Evolutionary conservation across 92 coral and sea anemone species (phyloP).

Genomic region (Palythoa grandis): DNA sequence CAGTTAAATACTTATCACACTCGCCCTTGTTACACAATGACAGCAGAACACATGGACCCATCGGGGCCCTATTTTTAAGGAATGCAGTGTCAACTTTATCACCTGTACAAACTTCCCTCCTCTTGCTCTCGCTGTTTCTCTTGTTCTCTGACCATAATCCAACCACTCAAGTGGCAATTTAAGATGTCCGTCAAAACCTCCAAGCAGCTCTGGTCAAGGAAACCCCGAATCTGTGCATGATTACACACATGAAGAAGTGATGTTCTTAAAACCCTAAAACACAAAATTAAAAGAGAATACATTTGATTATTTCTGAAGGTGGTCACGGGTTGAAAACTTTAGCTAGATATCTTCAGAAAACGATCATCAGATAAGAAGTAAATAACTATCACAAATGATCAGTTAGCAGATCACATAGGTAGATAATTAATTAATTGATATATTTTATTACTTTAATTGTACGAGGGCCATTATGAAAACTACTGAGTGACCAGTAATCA

Average conservation of each 20-base stretch:
- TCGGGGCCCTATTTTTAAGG: not conserved
- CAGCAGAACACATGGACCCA: no score
- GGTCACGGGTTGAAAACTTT: not conserved
- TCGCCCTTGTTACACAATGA: no score
- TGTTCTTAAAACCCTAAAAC: constrained; percentile 59
- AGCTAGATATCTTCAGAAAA: no score
- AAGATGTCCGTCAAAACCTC: constrained; percentile 52
- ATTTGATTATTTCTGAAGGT: not conserved
- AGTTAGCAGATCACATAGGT: no score
- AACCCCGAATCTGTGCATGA: constrained; percentile 66
- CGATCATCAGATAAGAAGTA: no score
- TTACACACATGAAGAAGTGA: constrained; percentile 67
- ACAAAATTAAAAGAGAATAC: not conserved
- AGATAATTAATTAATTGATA: no score
- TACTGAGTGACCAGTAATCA: no score
- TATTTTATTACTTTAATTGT: no score
- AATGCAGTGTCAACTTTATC: not conserved
- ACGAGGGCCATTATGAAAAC: no score
- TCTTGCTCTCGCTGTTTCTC: constrained; percentile 77
- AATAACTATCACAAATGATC: no score
- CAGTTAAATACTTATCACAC: no score
- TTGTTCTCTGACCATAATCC: constrained; percentile 76
- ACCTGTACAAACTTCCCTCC: constrained; percentile 79
- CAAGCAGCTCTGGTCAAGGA: constrained; percentile 47
- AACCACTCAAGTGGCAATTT: constrained; percentile 54